Evolutionary conservation across 2,888 invertebrate species (phyloP).

Genomic region (Didymodactylos carnosus): DNA sequence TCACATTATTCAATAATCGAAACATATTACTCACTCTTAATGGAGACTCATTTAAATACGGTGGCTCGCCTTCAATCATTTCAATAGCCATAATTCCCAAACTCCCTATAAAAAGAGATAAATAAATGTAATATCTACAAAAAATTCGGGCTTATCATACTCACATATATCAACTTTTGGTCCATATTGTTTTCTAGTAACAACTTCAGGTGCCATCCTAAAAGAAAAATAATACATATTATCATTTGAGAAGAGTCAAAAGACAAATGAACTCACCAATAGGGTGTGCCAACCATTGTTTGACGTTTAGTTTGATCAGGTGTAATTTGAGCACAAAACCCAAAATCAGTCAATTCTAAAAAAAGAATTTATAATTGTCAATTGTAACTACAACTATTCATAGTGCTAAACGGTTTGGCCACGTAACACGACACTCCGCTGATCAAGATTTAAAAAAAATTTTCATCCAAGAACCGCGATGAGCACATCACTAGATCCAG

Average conservation of each 20-base stretch:
- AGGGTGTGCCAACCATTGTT: slow-evolving; percentile 65
- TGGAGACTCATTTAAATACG: slow-evolving; percentile 94
- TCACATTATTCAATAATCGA: neutral
- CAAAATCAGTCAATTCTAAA: slow-evolving; percentile 65
- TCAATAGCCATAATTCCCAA: slow-evolving; percentile 99
- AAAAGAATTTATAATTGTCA: neutral
- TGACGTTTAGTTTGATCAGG: slow-evolving; percentile 95
- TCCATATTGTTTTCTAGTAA: slow-evolving; percentile 71
- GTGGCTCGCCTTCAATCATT: slow-evolving; percentile 99
- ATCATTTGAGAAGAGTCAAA: slow-evolving; percentile 31
- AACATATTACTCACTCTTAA: slow-evolving; percentile 43
- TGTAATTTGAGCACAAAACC: slow-evolving; percentile 98
- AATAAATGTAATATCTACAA: neutral
- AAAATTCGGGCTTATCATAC: neutral
- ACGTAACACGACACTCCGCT: too few species aligned
- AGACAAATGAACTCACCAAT: neutral
- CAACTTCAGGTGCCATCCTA: slow-evolving; percentile 38
- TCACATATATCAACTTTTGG: slow-evolving; percentile 81
- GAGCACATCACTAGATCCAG: too few species aligned
- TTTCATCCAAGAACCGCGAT: too few species aligned
- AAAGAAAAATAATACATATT: slow-evolving; percentile 44
- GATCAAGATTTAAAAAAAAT: too few species aligned
- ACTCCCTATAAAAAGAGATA: slow-evolving; percentile 41
- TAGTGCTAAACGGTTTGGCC: too few species aligned
- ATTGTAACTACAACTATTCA: too few species aligned